phyloP scores from a whole-genome alignment of 35 echinoderm and acorn worm species.

The Apostichopus californicus region DNA sequence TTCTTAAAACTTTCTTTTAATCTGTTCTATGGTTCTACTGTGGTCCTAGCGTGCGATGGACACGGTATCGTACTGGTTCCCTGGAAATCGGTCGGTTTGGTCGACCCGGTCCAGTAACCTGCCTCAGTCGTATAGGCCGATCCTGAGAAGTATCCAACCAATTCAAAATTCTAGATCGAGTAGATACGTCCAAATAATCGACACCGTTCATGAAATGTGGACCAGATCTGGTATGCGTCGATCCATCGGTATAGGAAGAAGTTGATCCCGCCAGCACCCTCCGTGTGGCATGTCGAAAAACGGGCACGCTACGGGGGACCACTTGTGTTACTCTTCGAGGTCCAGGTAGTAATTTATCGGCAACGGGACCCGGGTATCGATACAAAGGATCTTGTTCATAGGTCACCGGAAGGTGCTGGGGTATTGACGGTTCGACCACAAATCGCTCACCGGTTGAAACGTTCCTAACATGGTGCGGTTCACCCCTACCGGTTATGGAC shows the following conservation, averaged over 20 bases:
- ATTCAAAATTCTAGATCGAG: constrained; percentile 33
- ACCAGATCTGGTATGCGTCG: constrained; percentile 6
- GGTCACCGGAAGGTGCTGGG: neutral
- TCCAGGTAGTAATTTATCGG: neutral
- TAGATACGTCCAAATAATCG: constrained; percentile 45
- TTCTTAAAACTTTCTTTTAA: too few species aligned
- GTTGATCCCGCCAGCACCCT: neutral
- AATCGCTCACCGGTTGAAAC: constrained; percentile 25
- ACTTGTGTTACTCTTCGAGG: neutral
- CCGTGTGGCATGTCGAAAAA: neutral
- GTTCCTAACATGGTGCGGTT: constrained; percentile 19
- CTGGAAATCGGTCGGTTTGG: neutral
- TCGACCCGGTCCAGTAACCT: neutral
- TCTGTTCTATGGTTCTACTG: neutral
- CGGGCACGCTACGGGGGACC: neutral
- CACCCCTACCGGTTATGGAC: constrained; percentile 18
- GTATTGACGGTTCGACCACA: constrained; percentile 14
- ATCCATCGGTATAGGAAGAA: constrained; percentile 37
- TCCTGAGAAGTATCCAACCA: constrained; percentile 16
- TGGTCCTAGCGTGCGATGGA: neutral
- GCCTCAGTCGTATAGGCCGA: constrained; percentile 16
- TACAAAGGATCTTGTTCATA: neutral
- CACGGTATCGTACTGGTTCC: neutral
- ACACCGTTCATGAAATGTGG: constrained; percentile 52
- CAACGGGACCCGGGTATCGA: neutral